Evolutionary conservation across 2,113 vertebrate genomes (phyloP).

Genomic region (Pelecanoides urinatrix): DNA sequence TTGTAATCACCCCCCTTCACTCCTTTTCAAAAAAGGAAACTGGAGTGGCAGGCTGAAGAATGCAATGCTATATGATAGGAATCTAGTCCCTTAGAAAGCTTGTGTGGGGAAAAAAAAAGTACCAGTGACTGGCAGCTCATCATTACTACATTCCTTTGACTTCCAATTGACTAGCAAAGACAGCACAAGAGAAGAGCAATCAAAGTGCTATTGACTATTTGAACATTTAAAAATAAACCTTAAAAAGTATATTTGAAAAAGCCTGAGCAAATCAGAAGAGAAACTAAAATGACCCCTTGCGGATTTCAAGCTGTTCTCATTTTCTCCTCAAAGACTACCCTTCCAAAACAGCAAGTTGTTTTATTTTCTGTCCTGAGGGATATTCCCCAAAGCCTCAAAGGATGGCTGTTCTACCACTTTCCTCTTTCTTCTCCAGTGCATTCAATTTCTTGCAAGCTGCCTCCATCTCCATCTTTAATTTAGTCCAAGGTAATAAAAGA

Average conservation of each 20-base stretch:
- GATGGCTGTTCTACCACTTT: neutral
- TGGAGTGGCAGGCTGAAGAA: neutral
- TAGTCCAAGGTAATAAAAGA: neutral
- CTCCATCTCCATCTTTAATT: slow-evolving; percentile 10
- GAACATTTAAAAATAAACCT: slow-evolving; percentile 32
- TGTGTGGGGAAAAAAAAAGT: neutral
- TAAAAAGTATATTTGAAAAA: neutral
- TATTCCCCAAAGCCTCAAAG: neutral
- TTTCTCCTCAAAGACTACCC: neutral
- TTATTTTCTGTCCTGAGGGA: neutral
- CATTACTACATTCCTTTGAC: slow-evolving; percentile 10
- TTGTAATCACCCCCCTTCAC: neutral
- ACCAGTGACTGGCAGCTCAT: neutral
- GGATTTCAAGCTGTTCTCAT: slow-evolving; percentile 6
- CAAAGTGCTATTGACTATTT: neutral
- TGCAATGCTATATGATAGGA: neutral
- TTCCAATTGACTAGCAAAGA: neutral
- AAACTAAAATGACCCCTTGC: neutral
- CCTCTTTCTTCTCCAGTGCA: slow-evolving; percentile 20
- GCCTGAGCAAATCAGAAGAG: neutral
- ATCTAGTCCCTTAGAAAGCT: neutral
- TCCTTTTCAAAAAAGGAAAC: neutral
- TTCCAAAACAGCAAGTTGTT: neutral
- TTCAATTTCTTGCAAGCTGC: slow-evolving; percentile 40
- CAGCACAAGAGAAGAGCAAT: slow-evolving; percentile 9